Base-by-base conservation (phyloP, 2,797 vertebrate genomes). In the Crenichthys baileyi region DNA sequence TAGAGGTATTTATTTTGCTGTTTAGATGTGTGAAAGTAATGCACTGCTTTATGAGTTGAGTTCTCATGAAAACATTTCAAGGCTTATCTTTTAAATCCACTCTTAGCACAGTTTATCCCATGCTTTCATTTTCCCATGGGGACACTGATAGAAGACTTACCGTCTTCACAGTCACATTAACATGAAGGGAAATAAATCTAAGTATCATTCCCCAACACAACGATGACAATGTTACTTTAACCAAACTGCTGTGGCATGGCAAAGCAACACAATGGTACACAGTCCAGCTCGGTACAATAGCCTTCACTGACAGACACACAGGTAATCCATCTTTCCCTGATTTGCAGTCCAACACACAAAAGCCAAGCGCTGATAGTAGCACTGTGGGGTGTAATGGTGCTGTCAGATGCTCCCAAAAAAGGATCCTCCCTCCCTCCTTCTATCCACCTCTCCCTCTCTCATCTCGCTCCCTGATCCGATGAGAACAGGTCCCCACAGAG, bases 61-160 rank as follows among this genome's bases (percentile, higher is more conserved):
- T 93, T 86, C 73, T 90, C 85, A 88, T 88, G 81, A 89, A 91
- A 93, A 90, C 86, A 92, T 93, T 88, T 94, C 90, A 68, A n/a
- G 87, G 87, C 90, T 94, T 90, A 94, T 94, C 90, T 81, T 84
- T 90, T 92, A 94, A 95, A 95, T 94, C 92, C 81, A 85, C 90
- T 91, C 87, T 92, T 82, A 93, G 87, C 91, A 22, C 90, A 90
- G 90, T 94, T 95, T 78, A 90, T 92, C 90, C 84, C 73, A 7
- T 90, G 90, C 81, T 84, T 93, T 93, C 94, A 94, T 91, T 92
- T 88, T 91, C 88, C 81, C 82, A 82, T 83, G 82, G 85, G 89
- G 82, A 87, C 81, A 46, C 79, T 76, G 78, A 53, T 56, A 70
- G 71, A 78, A 75, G 11, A 39, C 56, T 31, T 75, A n/a, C 78